Evolutionary conservation across 2,797 vertebrate genomes (phyloP).

Genomic region (Pelobates cultripes): DNA sequence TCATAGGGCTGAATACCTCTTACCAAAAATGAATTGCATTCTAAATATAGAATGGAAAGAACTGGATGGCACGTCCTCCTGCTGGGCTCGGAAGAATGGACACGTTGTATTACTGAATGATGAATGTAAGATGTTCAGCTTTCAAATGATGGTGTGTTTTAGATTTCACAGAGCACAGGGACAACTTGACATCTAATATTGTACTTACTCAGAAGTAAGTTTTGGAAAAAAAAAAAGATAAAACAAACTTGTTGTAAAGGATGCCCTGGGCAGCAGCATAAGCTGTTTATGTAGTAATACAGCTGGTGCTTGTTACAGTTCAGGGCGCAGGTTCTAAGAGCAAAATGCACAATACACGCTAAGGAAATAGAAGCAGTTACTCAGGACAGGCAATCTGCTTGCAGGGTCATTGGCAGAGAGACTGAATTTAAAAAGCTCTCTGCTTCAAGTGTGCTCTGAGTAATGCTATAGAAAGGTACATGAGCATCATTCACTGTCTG

Average conservation of each 20-base stretch:
- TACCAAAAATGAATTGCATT: background rate
- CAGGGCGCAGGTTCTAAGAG: background rate
- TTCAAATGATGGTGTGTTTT: background rate
- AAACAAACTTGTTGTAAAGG: background rate
- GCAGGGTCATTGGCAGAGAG: too few relatives aligned
- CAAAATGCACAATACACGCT: background rate
- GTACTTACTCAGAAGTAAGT: background rate
- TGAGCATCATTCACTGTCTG: too few relatives aligned
- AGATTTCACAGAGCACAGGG: background rate
- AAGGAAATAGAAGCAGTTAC: too few relatives aligned
- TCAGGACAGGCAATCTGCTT: too few relatives aligned
- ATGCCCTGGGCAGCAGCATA: background rate
- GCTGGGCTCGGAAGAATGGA: background rate
- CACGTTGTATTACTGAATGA: background rate
- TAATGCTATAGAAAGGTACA: too few relatives aligned
- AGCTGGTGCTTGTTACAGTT: background rate
- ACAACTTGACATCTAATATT: background rate
- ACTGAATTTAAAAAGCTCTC: too few relatives aligned
- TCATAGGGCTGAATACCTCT: background rate
- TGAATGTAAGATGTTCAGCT: slow-evolving; percentile 1
- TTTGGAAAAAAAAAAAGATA: background rate
- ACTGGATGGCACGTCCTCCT: background rate
- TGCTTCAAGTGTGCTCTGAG: too few relatives aligned
- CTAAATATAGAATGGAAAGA: background rate
- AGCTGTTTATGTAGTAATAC: background rate